Percentiles rank a stretch among this genome's conserved stretches.
Conservation (phyloP, 2,888 invertebrate genomes). For the Nematopogon swammerdamellus region DNA sequence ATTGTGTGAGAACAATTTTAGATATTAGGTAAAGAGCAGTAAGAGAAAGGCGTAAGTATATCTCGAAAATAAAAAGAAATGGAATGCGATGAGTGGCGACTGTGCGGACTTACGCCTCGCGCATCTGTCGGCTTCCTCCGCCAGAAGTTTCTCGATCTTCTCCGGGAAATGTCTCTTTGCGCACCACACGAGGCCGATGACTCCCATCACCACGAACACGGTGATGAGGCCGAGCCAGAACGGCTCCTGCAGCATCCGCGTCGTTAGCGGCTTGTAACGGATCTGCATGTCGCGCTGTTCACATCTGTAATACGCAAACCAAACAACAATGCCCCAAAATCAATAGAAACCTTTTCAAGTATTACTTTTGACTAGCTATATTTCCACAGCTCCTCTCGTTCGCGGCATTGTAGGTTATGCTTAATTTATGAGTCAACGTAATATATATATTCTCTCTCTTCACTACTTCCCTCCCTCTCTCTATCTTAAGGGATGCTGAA, state of each 20-base stretch:
- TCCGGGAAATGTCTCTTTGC: conserved; percentile 84
- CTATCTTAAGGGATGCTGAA: too few relatives aligned
- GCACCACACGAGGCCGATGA: conserved; percentile 79
- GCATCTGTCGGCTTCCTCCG: conserved; percentile 74
- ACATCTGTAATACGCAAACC: conserved; percentile 44
- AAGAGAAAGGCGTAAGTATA: conserved; percentile 5
- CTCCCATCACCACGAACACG: conserved; percentile 73
- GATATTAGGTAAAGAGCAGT: conserved; percentile 8
- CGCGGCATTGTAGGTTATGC: too few relatives aligned
- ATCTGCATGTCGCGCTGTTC: conserved; percentile 63
- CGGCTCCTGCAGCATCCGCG: conserved; percentile 81
- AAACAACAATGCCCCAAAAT: too few relatives aligned
- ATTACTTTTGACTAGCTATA: too few relatives aligned
- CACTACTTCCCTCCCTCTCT: too few relatives aligned
- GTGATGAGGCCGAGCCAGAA: conserved; percentile 88
- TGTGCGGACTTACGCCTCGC: conserved; percentile 56
- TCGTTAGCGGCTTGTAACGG: conserved; percentile 33
- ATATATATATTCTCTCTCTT: too few relatives aligned
- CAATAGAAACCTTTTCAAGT: too few relatives aligned
- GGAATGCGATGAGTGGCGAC: not conserved
- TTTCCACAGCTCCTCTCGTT: too few relatives aligned
- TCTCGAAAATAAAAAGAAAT: not conserved
- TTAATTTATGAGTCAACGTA: too few relatives aligned
- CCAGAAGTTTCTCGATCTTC: conserved; percentile 77
- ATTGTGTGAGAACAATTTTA: conserved; percentile 10